Evolutionary conservation across 1,140 invertebrate genomes (phyloP).

Genomic region (Adoxophyes honmai): DNA sequence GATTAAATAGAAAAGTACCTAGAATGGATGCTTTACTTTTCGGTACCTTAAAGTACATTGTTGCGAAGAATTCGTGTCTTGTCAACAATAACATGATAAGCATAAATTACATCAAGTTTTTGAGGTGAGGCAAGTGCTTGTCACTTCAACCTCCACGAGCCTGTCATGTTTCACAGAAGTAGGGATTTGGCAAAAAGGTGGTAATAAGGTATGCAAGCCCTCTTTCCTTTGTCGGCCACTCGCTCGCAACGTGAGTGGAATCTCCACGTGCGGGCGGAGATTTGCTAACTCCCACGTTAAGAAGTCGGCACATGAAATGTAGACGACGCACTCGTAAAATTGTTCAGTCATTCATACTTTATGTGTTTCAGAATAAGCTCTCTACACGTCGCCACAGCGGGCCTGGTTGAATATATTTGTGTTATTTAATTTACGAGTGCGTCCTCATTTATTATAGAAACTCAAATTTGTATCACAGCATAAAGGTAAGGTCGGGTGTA

Average conservation of each 20-base stretch:
- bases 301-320: slow-evolving; percentile 48
- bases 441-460: slow-evolving; percentile 62
- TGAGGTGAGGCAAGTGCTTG: slow-evolving; percentile 45
- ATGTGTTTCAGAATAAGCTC: slow-evolving; percentile 24
- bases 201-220: slow-evolving; percentile 75
- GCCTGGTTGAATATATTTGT: slow-evolving; percentile 21
- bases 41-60: too few species aligned
- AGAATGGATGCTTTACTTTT: too few species aligned
- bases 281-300: slow-evolving; percentile 52
- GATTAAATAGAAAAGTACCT: background rate
- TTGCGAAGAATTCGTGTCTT: background rate
- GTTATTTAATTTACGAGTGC: slow-evolving; percentile 39
- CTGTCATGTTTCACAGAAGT: slow-evolving; percentile 67
- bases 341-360: slow-evolving; percentile 53
- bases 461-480: slow-evolving; percentile 63
- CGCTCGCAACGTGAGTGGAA: slow-evolving; percentile 68
- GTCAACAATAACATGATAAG: background rate
- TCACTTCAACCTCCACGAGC: slow-evolving; percentile 56
- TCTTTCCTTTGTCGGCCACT: slow-evolving; percentile 74
- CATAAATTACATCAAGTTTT: slow-evolving; percentile 18
- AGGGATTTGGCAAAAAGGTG: slow-evolving; percentile 68
- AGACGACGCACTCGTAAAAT: slow-evolving; percentile 47
- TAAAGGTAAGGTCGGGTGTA: slow-evolving; percentile 55
- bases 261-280: slow-evolving; percentile 40
- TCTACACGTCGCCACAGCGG: slow-evolving; percentile 28